A percentile compares a stretch with the other conserved stretches of the same genome.
These are phyloP conservation scores for Pseudococcus jackbeardsleyi DNA, from an alignment of 2,888 invertebrate species.

Conservation along the genomic window DNA sequence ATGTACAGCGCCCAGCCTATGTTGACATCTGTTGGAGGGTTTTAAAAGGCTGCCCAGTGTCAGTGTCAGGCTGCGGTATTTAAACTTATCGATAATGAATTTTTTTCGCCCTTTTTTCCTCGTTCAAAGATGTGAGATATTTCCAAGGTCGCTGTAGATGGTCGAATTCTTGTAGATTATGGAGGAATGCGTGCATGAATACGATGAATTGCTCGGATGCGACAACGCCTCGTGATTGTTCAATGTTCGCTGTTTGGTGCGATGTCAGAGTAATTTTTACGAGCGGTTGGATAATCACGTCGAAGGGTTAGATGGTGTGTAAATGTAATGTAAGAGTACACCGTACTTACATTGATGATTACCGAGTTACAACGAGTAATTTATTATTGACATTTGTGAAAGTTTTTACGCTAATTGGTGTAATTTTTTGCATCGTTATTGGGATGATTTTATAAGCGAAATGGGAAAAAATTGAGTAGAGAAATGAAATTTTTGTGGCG, in stretches of 20 bases:
- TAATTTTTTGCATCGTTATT: not conserved
- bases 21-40: not conserved
- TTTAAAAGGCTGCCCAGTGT: not conserved
- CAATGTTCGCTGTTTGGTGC: not conserved
- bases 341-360: not conserved
- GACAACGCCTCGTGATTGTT: constrained; percentile 10
- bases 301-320: not conserved
- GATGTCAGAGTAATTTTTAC: constrained; percentile 18
- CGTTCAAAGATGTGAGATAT: not conserved
- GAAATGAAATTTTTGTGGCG: no score
- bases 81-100: not conserved
- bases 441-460: not conserved
- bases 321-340: not conserved
- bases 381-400: constrained; percentile 5
- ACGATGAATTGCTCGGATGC: not conserved
- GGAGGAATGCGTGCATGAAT: constrained; percentile 2
- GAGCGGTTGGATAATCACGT: not conserved
- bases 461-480: not conserved
- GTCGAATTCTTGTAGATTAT: constrained; percentile 17
- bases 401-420: not conserved
- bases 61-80: not conserved
- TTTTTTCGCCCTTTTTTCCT: not conserved
- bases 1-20: not conserved
- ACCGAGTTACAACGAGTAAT: not conserved
- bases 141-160: not conserved